Evolutionary conservation across 2,888 invertebrate species (phyloP), one percentile per base, ranked within the genome.

Genomic region (Deroplatys truncata): DNA sequence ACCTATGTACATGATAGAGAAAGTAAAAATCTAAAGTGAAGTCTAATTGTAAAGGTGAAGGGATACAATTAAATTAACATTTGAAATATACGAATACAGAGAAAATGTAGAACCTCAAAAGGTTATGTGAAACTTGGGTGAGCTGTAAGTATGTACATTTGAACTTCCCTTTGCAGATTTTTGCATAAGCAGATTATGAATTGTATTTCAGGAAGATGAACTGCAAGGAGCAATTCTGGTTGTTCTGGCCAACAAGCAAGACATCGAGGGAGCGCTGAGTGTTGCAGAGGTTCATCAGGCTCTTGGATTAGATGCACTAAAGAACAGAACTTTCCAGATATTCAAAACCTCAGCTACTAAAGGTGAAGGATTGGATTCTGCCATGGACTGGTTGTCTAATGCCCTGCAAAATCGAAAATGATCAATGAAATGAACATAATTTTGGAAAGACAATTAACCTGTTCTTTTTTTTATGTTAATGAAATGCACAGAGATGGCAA

Each of bases 291-390:
- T 99, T 28, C 99, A 99, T 93, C 98, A 98, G 94, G 98, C 99
- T 0, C 94, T 99, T 85, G 99, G 99, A 25, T 94, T 99, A 92
- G 98, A 99, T 92, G 97, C 98, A 25, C 95, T 99, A 89, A 98
- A 99, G 94, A 98, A 98, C 94, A 96, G 99, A 93, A 99, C 99
- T 93, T 99, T 99, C 95, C 99, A 99, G 95, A 99, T 99, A 93
- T 99, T 99, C 94, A 99, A 99, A 95, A 99, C 99, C 3, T 99
- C 99, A 0, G 99, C 99, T 85, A 98, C 98, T 91, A 98, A 99
- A 94, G 99, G 99, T 43, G 99, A 99, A 94, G 99, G 99, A 0
- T 95, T 99, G 88, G 99, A 99, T 93, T 98, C 98, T 94, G 99
- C 99, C 90, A 99, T 99, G 99, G 99, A 99, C 94, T 99, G 99